Base-by-base conservation (phyloP, 2,797 vertebrate species). In the Sciurus vulgaris region DNA sequence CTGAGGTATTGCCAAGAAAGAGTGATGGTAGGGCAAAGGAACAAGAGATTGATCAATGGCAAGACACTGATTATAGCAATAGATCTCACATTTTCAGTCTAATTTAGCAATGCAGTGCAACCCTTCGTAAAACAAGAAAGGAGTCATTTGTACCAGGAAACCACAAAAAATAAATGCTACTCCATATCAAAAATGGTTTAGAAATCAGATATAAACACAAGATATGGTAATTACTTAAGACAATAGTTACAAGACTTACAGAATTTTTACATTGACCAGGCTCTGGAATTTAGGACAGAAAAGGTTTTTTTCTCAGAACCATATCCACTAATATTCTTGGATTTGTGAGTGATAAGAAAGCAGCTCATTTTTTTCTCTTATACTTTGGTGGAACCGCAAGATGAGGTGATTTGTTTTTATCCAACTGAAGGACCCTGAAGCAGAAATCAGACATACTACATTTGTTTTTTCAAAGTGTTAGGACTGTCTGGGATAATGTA, bases 331-430 rank as follows among this genome's bases (percentile, higher is more conserved):
- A 83, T 69, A 76, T 72, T 92, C 18, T 65, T 70, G 82, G 69
- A 81, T 82, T 83, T 70, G 35, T 49, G 54, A 83, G 24, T 47
- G 59, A 70, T 44, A 38, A 28, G 44, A 44, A 41, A 11, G 24
- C 61, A 38, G 7, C 17, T 84, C 4, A 26, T 69, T 86, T 69
- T 93, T 72, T 14, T 41, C 15, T 72, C 28, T 91, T 72, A 63
- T 33, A 28, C 59, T 92, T 89, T 59, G 96, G 82, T 35, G 86
- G 84, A 97, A 47, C 49, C 47, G 15, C 87, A 97, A 88, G 88
- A 94, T 95, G 0, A 3, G 74, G 77, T 97, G 94, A 98, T 96
- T 97, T 97, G 92, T 97, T 97, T 97, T 97, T 97, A 97, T 95
- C 89, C 79, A 94, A 93, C 82, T 93, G 24, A 67, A 18, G 13